A percentile compares a stretch with the other conserved stretches of the same genome.
Conservation (phyloP, 2,888 invertebrate species). For the Tolmerus cingulatus region DNA sequence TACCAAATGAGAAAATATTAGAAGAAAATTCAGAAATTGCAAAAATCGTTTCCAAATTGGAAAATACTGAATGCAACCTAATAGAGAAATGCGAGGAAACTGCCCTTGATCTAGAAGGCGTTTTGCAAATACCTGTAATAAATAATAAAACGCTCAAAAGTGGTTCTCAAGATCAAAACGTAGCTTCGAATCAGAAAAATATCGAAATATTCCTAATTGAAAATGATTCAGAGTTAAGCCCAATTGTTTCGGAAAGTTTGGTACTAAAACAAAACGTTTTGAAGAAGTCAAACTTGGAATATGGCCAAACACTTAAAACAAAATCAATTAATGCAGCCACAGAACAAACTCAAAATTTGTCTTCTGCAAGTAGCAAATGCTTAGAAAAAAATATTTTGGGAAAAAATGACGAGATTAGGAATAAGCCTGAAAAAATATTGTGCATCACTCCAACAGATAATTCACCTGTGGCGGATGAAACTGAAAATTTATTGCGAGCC, state of each 20-base stretch:
- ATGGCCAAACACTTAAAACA: not conserved
- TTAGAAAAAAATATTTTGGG: not conserved
- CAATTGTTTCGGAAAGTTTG: not conserved
- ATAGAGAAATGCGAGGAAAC: not conserved
- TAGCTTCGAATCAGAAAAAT: not conserved
- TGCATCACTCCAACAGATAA: not conserved
- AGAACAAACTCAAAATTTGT: not conserved
- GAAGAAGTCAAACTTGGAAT: not conserved
- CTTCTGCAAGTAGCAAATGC: not conserved
- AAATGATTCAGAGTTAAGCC: not conserved
- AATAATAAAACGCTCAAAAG: not conserved
- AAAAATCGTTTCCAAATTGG: not conserved
- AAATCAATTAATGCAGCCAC: not conserved
- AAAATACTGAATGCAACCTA: not conserved
- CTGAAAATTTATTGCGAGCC: not conserved
- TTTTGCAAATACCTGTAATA: not conserved
- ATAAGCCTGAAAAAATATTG: not conserved
- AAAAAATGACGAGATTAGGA: not conserved
- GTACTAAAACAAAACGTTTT: not conserved
- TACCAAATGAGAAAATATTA: not conserved
- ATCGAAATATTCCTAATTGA: not conserved
- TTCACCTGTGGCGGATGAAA: not conserved
- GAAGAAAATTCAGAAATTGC: not conserved
- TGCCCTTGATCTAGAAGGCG: not conserved
- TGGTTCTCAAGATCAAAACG: not conserved